These are phyloP conservation scores for Drosophila nigromelanica DNA, from an alignment of 1,140 invertebrate species.

Conservation along the genomic window DNA sequence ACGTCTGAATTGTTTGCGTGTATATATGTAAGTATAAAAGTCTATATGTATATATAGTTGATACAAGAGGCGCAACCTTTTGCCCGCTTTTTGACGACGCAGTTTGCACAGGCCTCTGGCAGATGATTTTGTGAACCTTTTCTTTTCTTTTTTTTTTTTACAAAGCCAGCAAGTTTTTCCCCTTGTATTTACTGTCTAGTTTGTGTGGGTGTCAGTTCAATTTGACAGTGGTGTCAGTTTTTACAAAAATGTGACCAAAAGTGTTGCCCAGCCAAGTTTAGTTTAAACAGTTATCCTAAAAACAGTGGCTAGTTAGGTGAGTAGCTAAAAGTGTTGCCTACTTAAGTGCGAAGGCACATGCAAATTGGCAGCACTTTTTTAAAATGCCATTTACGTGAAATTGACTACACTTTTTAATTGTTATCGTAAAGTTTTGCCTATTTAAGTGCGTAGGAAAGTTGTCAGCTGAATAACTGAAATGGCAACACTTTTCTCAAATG, in stretches of 20 bases:
- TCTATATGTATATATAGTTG: neutral
- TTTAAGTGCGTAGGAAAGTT: too few relatives aligned
- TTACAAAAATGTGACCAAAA: constrained; percentile 33
- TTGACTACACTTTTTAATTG: too few relatives aligned
- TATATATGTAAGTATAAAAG: constrained; percentile 22
- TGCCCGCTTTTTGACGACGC: constrained; percentile 50
- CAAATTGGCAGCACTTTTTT: too few relatives aligned
- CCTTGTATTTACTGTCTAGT: constrained; percentile 21
- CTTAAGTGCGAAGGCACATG: constrained; percentile 29
- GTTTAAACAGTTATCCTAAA: constrained; percentile 3
- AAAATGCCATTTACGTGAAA: too few relatives aligned
- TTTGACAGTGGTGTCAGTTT: constrained; percentile 53
- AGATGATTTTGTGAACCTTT: constrained; percentile 45
- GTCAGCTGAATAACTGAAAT: too few relatives aligned
- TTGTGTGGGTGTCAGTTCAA: constrained; percentile 28
- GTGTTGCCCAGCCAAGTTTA: constrained; percentile 58
- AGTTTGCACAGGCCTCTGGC: constrained; percentile 18
- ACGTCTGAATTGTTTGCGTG: neutral
- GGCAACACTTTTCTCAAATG: too few relatives aligned
- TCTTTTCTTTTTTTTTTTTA: constrained; percentile 47
- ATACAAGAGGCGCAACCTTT: constrained; percentile 37
- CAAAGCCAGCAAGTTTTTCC: constrained; percentile 15
- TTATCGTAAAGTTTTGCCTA: too few relatives aligned
- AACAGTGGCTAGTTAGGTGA: constrained; percentile 60
- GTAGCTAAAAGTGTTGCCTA: constrained; percentile 58